A percentile compares a stretch with the other conserved stretches of the same genome.
phyloP scores from a whole-genome alignment of 2,113 vertebrate genomes.

The Pelecanoides urinatrix region DNA sequence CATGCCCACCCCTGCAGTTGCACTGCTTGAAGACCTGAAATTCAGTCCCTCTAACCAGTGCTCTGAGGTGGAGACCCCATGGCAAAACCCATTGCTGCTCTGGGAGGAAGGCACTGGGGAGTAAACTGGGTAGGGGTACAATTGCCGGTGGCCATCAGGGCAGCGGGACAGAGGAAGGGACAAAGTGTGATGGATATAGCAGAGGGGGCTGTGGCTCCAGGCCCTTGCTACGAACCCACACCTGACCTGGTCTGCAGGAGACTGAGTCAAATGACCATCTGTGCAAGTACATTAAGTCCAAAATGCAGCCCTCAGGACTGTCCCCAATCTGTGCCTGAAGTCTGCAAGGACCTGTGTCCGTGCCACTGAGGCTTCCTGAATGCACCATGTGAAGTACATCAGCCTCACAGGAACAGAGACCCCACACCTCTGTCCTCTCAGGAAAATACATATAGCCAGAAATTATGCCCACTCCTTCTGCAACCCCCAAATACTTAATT shows the following conservation, averaged over 20 bases:
- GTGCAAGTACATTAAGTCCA: accelerated
- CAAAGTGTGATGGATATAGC: neutral
- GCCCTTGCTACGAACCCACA: neutral
- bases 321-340: neutral
- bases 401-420: neutral
- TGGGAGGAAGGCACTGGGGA: neutral
- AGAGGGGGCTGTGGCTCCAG: neutral
- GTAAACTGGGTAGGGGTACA: neutral
- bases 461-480: neutral
- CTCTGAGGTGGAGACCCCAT: neutral
- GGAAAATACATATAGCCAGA: neutral
- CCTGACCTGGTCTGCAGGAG: neutral
- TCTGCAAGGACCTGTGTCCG: neutral
- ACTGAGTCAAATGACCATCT: neutral
- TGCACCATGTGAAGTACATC: neutral
- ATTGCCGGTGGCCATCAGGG: too few species aligned
- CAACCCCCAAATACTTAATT: neutral
- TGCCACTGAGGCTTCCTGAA: neutral
- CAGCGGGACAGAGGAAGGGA: neutral
- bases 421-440: neutral
- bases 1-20: accelerated
- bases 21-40: neutral
- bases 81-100: neutral
- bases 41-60: neutral
- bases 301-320: neutral